Evolutionary conservation across 1,140 invertebrate species (phyloP).

Genomic region (Drosophila murphyi): DNA sequence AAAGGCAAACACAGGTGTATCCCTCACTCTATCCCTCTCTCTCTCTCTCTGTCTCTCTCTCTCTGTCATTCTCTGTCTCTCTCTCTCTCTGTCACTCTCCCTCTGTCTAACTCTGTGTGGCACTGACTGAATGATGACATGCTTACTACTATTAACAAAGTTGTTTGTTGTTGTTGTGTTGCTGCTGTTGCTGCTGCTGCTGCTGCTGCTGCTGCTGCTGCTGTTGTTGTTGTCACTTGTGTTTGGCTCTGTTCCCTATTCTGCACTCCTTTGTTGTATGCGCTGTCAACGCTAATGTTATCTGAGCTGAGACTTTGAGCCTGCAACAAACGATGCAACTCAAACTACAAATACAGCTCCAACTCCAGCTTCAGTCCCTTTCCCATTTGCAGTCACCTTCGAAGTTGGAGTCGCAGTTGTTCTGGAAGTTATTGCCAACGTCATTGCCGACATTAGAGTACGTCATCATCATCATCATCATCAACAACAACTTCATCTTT

Average conservation of each 20-base stretch:
- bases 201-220: constrained; percentile 15
- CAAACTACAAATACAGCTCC: neutral
- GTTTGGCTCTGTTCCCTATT: neutral
- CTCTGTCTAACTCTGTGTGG: constrained; percentile 14
- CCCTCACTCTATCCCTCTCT: neutral
- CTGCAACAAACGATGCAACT: neutral
- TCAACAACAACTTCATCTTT: too few species aligned
- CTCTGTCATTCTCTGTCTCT: neutral
- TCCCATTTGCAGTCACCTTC: neutral
- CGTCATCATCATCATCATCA: constrained; percentile 26
- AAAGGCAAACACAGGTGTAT: constrained; percentile 59
- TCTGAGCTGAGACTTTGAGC: constrained; percentile 51
- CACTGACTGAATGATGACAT: constrained; percentile 51
- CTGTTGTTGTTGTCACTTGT: constrained; percentile 22
- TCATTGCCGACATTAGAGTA: constrained; percentile 34
- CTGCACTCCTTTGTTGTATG: constrained; percentile 39
- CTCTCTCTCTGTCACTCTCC: constrained; percentile 1
- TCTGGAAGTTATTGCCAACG: constrained; percentile 22
- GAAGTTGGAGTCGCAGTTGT: constrained; percentile 5
- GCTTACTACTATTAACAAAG: constrained; percentile 69
- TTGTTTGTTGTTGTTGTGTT: constrained; percentile 46
- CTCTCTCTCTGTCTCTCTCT: too few species aligned
- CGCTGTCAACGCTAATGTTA: constrained; percentile 73
- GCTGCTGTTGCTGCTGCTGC: too few species aligned
- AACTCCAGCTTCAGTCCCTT: neutral